phyloP scores from a whole-genome alignment of 1,140 invertebrate species.

The Odontomachus brunneus region DNA sequence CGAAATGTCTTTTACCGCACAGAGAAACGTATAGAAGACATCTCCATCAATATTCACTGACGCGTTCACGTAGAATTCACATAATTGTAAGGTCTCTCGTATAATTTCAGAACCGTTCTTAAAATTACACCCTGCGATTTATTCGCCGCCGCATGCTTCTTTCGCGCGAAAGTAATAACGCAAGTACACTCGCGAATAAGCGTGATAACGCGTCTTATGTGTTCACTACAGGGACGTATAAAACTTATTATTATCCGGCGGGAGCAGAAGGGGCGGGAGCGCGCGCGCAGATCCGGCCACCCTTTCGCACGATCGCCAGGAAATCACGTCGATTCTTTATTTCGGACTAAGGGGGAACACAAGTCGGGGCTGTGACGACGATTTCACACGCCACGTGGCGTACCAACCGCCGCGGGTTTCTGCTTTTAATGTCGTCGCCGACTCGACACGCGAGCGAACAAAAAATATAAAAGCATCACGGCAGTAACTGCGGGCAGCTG shows the following conservation, averaged over 20 bases:
- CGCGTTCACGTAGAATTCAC: not conserved
- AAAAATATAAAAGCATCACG: conserved; percentile 23
- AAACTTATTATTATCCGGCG: conserved; percentile 32
- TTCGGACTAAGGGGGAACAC: conserved; percentile 15
- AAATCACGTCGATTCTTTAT: conserved; percentile 46
- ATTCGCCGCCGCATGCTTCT: not conserved
- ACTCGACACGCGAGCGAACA: not conserved
- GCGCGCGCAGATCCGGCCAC: not conserved
- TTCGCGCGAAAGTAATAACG: not conserved
- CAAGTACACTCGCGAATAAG: not conserved
- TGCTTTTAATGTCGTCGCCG: conserved; percentile 50
- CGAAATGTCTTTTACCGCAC: no score
- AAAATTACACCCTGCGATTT: not conserved
- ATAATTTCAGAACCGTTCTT: not conserved
- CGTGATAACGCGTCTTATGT: conserved; percentile 1
- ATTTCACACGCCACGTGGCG: conserved; percentile 58
- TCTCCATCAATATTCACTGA: not conserved
- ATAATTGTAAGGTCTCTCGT: not conserved
- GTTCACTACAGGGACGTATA: not conserved
- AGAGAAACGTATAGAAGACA: not conserved
- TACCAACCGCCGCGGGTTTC: conserved; percentile 50
- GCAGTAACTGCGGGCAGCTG: not conserved
- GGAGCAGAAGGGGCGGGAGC: not conserved
- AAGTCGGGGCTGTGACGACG: conserved; percentile 30
- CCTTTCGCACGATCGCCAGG: conserved; percentile 14